Evolutionary conservation across 1,140 invertebrate species (phyloP), one percentile per base, ranked within the genome.

Genomic region (Drosophila sturtevanti): DNA sequence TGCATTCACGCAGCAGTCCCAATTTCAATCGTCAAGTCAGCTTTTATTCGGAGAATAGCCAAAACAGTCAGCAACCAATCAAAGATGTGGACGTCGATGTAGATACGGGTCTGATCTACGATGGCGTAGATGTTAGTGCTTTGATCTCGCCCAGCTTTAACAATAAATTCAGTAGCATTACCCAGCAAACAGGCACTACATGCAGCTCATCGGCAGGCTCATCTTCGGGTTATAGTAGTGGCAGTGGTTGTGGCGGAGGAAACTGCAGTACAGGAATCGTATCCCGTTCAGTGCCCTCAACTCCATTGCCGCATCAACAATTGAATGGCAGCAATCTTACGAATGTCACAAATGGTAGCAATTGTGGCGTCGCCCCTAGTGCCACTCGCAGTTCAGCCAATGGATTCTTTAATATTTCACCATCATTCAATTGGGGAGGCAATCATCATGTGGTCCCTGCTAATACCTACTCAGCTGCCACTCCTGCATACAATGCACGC

Each of bases 281-380:
- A 5, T 95, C 94, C 10, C 92, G 94, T 37, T 95, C 94, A 2
- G 94, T 95, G 18, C 94, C 94, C 9, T 94, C 93, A 65, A 95
- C 94, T 4, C 94, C 94, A 10, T 73, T 95, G 58, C 94, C 94
- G 11, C 90, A 91, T 70, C 89, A 91, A 12, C 82, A 90, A 16
- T 64, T 64, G 22, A 77, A 27, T 55, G 64, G 35, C 63, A 64
- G n/a, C 58, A 51, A 56, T 24, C 37, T 73, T 0, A 27, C 44
- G 9, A 62, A 48, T 48, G 41, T 41, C 0, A n/a, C 68, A 3
- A 85, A 86, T 62, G 81, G 64, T 31, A n/a, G 22, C 51, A 31
- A 37, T 41, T 1, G 65, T 60, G 44, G 54, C 12, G 9, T n/a
- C 1, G 7, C 34, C 7, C 0, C 35, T 6, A 35, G 48, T 3